Conservation (phyloP, 2,888 invertebrate genomes). For the Gymnoscelis rufifasciata region DNA sequence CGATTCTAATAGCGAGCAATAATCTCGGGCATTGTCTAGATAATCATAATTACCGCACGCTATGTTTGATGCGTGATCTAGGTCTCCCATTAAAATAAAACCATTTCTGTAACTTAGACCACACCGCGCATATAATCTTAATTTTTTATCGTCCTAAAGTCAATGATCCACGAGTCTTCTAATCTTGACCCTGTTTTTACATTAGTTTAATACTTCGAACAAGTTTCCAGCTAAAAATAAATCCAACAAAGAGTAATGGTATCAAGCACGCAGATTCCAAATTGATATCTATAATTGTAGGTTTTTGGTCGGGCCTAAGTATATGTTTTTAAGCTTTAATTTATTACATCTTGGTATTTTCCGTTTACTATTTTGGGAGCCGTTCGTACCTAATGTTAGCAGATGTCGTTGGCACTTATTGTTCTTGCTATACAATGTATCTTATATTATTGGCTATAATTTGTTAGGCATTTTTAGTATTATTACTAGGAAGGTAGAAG, state of each 20-base stretch:
- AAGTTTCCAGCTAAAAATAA: slow-evolving; percentile 15
- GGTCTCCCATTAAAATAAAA: too few relatives aligned
- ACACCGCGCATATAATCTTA: slow-evolving; percentile 10
- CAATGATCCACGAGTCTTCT: slow-evolving; percentile 22
- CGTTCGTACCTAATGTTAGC: neutral
- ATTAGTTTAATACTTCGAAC: too few relatives aligned
- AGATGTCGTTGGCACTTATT: slow-evolving; percentile 5
- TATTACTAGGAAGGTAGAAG: too few relatives aligned
- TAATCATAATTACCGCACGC: slow-evolving; percentile 4
- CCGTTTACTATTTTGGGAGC: slow-evolving; percentile 10
- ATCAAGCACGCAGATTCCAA: slow-evolving; percentile 18
- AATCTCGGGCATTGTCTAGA: slow-evolving; percentile 8
- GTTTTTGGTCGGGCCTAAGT: slow-evolving; percentile 10
- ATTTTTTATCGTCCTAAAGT: slow-evolving; percentile 16
- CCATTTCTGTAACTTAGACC: neutral
- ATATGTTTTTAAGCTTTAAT: slow-evolving; percentile 9
- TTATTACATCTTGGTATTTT: slow-evolving; percentile 1
- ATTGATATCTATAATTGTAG: slow-evolving; percentile 14
- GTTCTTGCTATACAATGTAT: too few relatives aligned
- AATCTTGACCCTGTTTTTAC: slow-evolving; percentile 12
- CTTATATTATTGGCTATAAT: too few relatives aligned
- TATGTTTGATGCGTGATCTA: neutral
- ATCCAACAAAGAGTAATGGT: slow-evolving; percentile 19
- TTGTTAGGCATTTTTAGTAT: too few relatives aligned
- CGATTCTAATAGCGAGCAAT: slow-evolving; percentile 24